These are phyloP conservation scores for Ormyrus pomaceus DNA, from an alignment of 2,888 invertebrate species.

Conservation along the genomic window DNA sequence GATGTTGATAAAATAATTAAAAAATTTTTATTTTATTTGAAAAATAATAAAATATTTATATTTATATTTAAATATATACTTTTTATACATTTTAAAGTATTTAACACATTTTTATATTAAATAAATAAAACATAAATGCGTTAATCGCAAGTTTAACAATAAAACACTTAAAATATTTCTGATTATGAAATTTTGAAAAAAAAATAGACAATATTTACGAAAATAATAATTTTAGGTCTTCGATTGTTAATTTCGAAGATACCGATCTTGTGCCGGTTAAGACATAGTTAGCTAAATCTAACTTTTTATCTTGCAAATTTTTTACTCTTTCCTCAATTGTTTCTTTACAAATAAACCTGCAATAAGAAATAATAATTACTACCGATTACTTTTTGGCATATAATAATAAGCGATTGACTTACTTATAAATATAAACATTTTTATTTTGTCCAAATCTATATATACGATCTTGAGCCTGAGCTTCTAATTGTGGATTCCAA, in stretches of 20 bases:
- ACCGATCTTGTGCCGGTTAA: conserved; percentile 83
- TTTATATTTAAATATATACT: too few relatives aligned
- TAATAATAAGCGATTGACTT: conserved; percentile 61
- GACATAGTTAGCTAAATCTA: conserved; percentile 86
- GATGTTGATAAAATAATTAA: too few relatives aligned
- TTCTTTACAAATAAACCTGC: conserved; percentile 87
- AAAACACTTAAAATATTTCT: conserved; percentile 12
- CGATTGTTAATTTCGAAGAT: conserved; percentile 84
- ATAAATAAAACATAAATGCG: too few relatives aligned
- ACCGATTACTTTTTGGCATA: not conserved
- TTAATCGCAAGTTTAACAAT: not conserved
- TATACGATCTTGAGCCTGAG: conserved; percentile 95
- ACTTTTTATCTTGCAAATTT: conserved; percentile 87
- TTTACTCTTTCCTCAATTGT: conserved; percentile 94
- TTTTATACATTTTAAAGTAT: too few relatives aligned
- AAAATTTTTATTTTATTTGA: too few relatives aligned
- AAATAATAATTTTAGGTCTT: conserved; percentile 87
- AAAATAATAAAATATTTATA: too few relatives aligned
- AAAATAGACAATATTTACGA: conserved; percentile 56
- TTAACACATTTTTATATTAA: too few relatives aligned
- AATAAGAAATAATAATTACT: conserved; percentile 54
- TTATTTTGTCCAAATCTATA: conserved; percentile 93
- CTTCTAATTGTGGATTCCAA: conserved; percentile 98
- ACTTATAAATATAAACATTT: conserved; percentile 90
- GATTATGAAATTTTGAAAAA: conserved; percentile 10